These are phyloP conservation scores for Thalassarche chlororhynchos DNA, from an alignment of 2,113 vertebrate genomes.

Conservation along the genomic window DNA sequence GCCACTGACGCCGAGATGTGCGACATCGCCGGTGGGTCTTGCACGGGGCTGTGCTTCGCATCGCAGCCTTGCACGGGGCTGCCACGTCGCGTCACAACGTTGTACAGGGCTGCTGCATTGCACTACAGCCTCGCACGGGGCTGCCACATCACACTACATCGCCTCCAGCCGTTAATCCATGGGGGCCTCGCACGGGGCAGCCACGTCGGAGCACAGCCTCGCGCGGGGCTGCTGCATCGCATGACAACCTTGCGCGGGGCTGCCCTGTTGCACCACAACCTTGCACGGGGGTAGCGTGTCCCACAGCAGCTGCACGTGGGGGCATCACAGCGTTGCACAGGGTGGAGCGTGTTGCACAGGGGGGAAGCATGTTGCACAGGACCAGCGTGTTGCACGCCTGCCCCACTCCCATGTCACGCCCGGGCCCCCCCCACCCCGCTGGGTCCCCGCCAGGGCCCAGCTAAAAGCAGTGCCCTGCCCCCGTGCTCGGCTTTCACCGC, in stretches of 20 bases:
- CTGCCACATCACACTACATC: accelerated
- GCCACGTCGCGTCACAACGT: accelerated
- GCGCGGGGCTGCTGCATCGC: accelerated
- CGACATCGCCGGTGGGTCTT: conserved; percentile 87
- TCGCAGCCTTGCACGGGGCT: accelerated
- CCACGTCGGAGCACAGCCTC: accelerated
- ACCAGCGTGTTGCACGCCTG: neutral
- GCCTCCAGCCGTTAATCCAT: no score
- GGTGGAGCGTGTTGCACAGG: no score
- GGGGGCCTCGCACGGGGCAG: neutral
- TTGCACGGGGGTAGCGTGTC: neutral
- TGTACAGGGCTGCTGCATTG: accelerated
- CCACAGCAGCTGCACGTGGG: neutral
- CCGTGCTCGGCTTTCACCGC: neutral
- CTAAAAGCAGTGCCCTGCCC: neutral
- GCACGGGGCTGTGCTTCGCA: accelerated
- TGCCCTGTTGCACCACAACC: neutral
- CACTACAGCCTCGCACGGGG: accelerated
- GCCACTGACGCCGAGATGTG: conserved; percentile 97
- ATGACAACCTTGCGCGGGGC: no score
- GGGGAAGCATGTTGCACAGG: no score
- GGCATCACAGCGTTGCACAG: neutral
- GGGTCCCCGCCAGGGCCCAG: conserved; percentile 18
- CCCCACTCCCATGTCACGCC: neutral
- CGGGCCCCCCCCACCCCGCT: no score